phyloP scores from a whole-genome alignment of 2,113 vertebrate genomes.

The Onychorhynchus coronatus region DNA sequence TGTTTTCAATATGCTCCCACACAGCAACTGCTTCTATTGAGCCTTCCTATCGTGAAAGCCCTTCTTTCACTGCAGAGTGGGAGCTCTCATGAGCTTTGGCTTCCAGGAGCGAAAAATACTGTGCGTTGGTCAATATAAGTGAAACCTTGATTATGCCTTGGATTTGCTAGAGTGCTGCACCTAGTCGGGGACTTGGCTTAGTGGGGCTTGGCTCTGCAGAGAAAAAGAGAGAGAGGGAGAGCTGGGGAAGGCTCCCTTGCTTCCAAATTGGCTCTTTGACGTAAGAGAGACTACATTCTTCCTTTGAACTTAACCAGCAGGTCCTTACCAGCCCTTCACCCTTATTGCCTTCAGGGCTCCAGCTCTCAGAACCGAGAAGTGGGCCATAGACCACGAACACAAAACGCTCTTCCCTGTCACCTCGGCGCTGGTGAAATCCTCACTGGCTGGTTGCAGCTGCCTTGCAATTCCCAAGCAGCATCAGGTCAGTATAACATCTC shows the following conservation, averaged over 20 bases:
- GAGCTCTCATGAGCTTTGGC: conserved; percentile 12
- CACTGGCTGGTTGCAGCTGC: neutral
- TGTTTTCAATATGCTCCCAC: conserved; percentile 72
- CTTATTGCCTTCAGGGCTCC: neutral
- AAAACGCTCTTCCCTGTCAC: neutral
- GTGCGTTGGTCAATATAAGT: neutral
- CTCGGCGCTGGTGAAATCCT: neutral
- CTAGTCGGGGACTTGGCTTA: fast-evolving
- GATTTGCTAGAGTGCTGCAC: neutral
- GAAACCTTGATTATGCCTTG: neutral
- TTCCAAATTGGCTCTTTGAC: neutral
- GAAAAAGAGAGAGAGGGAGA: neutral
- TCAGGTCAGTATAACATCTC: neutral
- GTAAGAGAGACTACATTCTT: neutral
- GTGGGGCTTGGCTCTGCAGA: neutral
- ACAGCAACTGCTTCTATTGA: conserved; percentile 63
- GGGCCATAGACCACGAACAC: fast-evolving
- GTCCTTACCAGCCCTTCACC: neutral
- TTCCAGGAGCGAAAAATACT: neutral
- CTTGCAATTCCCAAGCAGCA: neutral
- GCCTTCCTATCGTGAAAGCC: conserved; percentile 61
- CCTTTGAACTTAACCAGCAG: neutral
- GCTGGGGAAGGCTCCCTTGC: neutral
- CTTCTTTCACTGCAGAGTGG: conserved; percentile 26
- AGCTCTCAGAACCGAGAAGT: neutral